A percentile compares a stretch with the other conserved stretches of the same genome.
Evolutionary conservation across 1,140 invertebrate genomes (phyloP).

Genomic region (Drosophila leontia): DNA sequence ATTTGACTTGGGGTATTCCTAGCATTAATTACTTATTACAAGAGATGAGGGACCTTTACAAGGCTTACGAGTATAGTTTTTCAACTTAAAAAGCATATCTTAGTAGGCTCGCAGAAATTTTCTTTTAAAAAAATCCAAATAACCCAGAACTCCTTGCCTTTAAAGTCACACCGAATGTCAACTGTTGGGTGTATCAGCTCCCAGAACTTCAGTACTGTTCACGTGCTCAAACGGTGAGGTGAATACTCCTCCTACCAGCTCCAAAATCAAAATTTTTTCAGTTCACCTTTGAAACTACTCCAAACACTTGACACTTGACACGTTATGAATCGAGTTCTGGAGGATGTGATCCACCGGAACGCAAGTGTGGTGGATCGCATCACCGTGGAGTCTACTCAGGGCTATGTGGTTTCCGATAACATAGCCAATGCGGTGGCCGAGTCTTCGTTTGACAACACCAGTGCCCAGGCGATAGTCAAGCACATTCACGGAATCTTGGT

Average conservation of each 20-base stretch:
- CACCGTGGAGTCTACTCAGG: constrained; percentile 56
- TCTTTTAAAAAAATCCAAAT: no score
- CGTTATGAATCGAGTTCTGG: constrained; percentile 64
- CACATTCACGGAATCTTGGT: constrained; percentile 57
- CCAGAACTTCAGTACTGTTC: not conserved
- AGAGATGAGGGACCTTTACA: no score
- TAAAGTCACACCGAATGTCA: not conserved
- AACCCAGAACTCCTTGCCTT: not conserved
- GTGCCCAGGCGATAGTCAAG: constrained; percentile 72
- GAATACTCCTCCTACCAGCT: not conserved
- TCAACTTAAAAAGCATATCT: rapidly evolving
- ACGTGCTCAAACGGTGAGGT: not conserved
- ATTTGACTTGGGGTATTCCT: no score
- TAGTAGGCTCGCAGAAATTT: not conserved
- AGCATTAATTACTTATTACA: not conserved
- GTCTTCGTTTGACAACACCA: constrained; percentile 76
- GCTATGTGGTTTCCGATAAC: constrained; percentile 75
- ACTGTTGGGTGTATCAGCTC: not conserved
- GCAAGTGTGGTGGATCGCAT: constrained; percentile 64
- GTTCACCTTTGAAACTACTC: not conserved
- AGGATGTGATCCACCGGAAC: constrained; percentile 61
- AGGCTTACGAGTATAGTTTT: not conserved
- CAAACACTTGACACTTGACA: not conserved
- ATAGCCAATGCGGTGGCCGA: constrained; percentile 53
- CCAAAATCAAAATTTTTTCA: not conserved